Conservation (phyloP, 2,113 vertebrate genomes). For the Hydrolagus affinis region DNA sequence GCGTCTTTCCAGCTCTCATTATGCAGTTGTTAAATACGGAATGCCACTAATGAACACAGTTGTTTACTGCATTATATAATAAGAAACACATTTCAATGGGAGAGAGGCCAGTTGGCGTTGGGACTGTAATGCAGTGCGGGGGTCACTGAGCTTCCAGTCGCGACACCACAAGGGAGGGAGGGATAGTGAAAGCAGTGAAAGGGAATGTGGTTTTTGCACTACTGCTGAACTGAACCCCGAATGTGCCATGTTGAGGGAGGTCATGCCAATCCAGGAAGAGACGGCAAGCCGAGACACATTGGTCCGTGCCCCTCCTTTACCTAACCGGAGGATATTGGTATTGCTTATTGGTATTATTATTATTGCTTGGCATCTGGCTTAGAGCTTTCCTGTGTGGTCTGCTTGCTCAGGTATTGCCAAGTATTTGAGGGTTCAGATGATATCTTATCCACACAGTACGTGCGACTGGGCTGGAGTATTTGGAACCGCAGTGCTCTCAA, state of each 20-base stretch:
- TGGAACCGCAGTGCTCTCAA: too few relatives aligned
- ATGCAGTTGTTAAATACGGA: slow-evolving; percentile 12
- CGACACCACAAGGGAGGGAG: not conserved
- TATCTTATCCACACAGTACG: not conserved
- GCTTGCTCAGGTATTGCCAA: not conserved
- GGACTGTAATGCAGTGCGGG: not conserved
- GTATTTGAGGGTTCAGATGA: not conserved
- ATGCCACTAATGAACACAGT: slow-evolving; percentile 21
- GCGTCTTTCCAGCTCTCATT: not conserved
- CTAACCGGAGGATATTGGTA: not conserved
- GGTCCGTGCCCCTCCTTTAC: not conserved
- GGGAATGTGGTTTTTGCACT: too few relatives aligned
- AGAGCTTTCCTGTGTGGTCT: not conserved
- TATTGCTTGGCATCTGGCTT: not conserved
- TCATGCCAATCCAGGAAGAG: not conserved
- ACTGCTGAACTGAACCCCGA: not conserved
- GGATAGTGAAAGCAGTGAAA: not conserved
- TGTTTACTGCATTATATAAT: slow-evolving; percentile 11
- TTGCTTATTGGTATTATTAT: too few relatives aligned
- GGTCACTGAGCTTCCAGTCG: not conserved
- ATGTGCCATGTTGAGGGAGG: not conserved
- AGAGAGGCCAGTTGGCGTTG: not conserved
- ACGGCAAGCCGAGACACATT: not conserved
- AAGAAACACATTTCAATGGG: slow-evolving; percentile 9
- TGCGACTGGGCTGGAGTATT: too few relatives aligned